Percentiles rank a stretch among this genome's conserved stretches.
Conservation (phyloP, 1,140 invertebrate species). For the Atta colombica region DNA sequence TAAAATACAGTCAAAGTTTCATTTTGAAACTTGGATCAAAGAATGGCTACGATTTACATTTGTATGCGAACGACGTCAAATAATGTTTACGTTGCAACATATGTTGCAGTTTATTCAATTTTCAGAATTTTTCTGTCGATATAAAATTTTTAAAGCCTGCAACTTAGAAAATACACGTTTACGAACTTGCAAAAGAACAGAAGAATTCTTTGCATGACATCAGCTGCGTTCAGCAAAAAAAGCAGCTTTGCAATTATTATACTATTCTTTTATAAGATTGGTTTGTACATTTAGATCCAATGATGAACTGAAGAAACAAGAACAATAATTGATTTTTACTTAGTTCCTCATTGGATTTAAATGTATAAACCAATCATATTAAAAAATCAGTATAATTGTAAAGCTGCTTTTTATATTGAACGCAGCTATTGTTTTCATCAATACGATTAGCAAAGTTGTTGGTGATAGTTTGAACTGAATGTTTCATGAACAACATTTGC, state of each 20-base stretch:
- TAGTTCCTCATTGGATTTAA: too few relatives aligned
- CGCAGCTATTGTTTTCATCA: neutral
- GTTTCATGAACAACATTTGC: slow-evolving; percentile 3
- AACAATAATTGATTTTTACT: too few relatives aligned
- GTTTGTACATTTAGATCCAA: too few relatives aligned
- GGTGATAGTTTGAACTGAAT: neutral
- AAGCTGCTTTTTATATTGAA: too few relatives aligned
- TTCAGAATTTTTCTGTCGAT: neutral
- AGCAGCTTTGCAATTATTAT: too few relatives aligned
- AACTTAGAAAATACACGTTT: neutral
- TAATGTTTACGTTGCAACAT: neutral
- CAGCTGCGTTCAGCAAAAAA: too few relatives aligned
- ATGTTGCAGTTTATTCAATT: slow-evolving; percentile 6
- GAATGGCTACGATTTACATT: neutral
- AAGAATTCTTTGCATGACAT: neutral
- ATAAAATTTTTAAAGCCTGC: slow-evolving; percentile 21
- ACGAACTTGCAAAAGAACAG: too few relatives aligned
- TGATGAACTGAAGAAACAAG: too few relatives aligned
- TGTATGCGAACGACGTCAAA: slow-evolving; percentile 1
- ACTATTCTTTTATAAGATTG: too few relatives aligned
- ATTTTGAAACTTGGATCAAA: neutral
- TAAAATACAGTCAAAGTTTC: neutral
- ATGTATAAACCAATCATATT: too few relatives aligned
- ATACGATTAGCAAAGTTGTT: slow-evolving; percentile 3
- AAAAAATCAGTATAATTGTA: too few relatives aligned